Evolutionary conservation across 1,140 invertebrate species (phyloP), one percentile per base, ranked within the genome.

Genomic region (Danaus plexippus): DNA sequence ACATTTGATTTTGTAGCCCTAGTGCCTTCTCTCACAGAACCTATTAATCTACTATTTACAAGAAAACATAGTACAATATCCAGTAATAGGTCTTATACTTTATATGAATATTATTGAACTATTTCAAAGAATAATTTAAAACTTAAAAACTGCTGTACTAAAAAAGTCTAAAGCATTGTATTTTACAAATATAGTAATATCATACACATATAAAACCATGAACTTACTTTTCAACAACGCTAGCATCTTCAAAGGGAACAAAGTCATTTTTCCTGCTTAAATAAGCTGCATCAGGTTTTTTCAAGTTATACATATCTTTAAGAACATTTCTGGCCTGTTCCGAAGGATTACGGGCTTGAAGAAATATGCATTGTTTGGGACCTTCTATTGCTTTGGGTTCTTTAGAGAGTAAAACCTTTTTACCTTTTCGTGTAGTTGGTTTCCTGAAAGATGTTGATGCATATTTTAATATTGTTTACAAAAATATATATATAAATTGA

Each of bases 301-400:
- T 97, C 11, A 98, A 78, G 64, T 92, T 87, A 70, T 94, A 95
- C 86, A 99, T 81, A 89, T 99, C 96, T 88, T 97, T 97, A 69
- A 98, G 82, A 51, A 93, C 90, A 60, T 92, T 89, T 46, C 92
- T 90, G 0, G 94, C 90, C 52, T 89, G 88, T 49, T 94, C 91
- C 42, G 94, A 96, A 2, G 94, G 93, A 71, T 95, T 96, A 1
- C 92, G 90, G 44, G 96, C 97, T 88, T 94, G 92, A 12, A 98
- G 86, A 75, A 97, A 95, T 52, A 98, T 80, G 45, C 94, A 90
- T 74, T 91, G 91, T 75, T 98, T 98, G 1, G 92, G 88, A 76
- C 96, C 94, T 90, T 99, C 97, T 64, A 95, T 90, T 6, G 98
- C 77, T 87, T 98, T 95, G 0, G 97, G 94, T 73, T 95, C 96